These are phyloP conservation scores for Drosophila putrida DNA, from an alignment of 2,888 invertebrate genomes.

Conservation along the genomic window DNA sequence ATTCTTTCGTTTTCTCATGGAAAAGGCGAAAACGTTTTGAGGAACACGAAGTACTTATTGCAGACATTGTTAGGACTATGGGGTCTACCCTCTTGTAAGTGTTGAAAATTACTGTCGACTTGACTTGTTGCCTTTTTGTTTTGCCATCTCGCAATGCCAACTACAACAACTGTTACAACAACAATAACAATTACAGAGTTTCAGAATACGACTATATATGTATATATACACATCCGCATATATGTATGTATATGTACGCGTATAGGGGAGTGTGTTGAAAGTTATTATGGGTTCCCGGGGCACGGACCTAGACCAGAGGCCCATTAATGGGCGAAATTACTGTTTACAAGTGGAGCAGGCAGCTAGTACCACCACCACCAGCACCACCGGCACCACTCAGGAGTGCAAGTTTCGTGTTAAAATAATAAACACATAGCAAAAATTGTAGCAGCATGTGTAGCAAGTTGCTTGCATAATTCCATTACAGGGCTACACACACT, in stretches of 20 bases:
- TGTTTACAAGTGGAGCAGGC: conserved; percentile 75
- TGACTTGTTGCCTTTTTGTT: conserved; percentile 81
- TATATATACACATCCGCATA: conserved; percentile 11
- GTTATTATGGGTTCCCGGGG: conserved; percentile 64
- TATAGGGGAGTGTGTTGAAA: conserved; percentile 54
- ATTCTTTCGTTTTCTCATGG: neutral
- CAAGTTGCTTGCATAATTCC: conserved; percentile 65
- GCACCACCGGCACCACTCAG: conserved; percentile 22
- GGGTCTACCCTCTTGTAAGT: conserved; percentile 67
- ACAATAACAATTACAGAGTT: conserved; percentile 57
- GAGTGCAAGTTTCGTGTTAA: conserved; percentile 80
- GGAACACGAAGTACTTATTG: conserved; percentile 31
- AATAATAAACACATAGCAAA: conserved; percentile 80
- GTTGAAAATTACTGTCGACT: conserved; percentile 81
- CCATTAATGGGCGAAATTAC: conserved; percentile 80
- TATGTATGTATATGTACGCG: neutral
- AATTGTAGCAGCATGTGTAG: conserved; percentile 72
- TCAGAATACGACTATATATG: conserved; percentile 16
- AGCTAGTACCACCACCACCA: conserved; percentile 24
- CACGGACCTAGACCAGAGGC: conserved; percentile 41
- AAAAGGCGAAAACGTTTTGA: conserved; percentile 36
- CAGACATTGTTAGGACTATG: conserved; percentile 38
- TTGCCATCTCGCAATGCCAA: conserved; percentile 50
- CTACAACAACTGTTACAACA: conserved; percentile 46
- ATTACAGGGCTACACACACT: conserved; percentile 58